Evolutionary conservation across 1,140 invertebrate species (phyloP).

Genomic region (Dreissena rostriformis): DNA sequence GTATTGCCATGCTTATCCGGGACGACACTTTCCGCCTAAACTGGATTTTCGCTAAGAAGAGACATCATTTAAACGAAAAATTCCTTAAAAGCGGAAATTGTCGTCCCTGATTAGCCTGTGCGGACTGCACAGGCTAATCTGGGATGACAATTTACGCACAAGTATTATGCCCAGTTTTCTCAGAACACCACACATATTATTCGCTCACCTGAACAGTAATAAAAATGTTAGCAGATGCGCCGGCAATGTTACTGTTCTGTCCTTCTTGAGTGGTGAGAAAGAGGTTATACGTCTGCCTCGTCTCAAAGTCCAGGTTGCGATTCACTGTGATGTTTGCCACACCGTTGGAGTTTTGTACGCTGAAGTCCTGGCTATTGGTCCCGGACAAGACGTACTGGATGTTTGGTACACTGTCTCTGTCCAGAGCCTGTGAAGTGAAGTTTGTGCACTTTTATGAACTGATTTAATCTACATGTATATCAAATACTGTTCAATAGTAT

Average conservation of each 20-base stretch:
- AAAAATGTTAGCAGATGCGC: constrained; percentile 46
- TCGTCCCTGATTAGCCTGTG: too few species aligned
- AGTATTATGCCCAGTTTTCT: too few species aligned
- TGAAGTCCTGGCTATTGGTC: constrained; percentile 29
- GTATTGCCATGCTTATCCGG: too few species aligned
- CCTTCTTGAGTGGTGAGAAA: constrained; percentile 66
- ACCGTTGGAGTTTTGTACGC: constrained; percentile 28
- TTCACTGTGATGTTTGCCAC: constrained; percentile 53
- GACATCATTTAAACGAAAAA: too few species aligned
- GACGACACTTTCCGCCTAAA: too few species aligned
- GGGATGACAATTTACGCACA: too few species aligned
- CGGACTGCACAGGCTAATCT: too few species aligned
- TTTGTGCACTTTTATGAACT: too few species aligned
- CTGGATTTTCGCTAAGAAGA: too few species aligned
- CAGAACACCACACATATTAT: neutral
- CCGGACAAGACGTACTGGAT: constrained; percentile 55
- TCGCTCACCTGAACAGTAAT: constrained; percentile 65
- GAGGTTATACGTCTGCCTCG: constrained; percentile 51
- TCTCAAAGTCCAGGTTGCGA: constrained; percentile 59
- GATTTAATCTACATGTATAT: too few species aligned
- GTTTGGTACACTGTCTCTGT: constrained; percentile 57
- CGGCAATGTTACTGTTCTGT: constrained; percentile 37
- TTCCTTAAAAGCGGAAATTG: too few species aligned
- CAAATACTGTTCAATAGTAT: too few species aligned
- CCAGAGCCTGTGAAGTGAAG: constrained; percentile 47